These are phyloP conservation scores for Schizopygopsis pylzovi DNA, from an alignment of 2,797 vertebrate genomes.

Conservation along the genomic window DNA sequence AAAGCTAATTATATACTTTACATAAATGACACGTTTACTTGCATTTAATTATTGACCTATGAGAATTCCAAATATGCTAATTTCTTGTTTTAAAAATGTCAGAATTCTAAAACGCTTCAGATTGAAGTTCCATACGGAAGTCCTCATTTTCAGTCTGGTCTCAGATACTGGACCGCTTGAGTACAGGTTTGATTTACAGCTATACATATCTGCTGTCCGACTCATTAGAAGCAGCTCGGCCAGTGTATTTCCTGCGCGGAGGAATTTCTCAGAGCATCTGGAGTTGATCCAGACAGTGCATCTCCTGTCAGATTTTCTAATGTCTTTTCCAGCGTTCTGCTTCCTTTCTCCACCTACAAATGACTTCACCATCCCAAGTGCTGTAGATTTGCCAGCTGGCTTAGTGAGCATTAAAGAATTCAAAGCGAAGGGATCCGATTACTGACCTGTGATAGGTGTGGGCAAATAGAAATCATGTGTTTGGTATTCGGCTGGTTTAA, in stretches of 20 bases:
- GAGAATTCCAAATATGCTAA: neutral
- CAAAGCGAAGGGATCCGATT: slow-evolving; percentile 2
- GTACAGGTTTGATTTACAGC: slow-evolving; percentile 12
- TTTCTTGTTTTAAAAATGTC: neutral
- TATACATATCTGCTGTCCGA: neutral
- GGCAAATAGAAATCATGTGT: neutral
- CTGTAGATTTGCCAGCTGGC: neutral
- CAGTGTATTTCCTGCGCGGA: slow-evolving; percentile 1
- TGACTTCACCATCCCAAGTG: slow-evolving; percentile 4
- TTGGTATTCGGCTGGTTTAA: neutral
- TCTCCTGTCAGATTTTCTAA: slow-evolving; percentile 25
- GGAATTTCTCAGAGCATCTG: slow-evolving; percentile 19
- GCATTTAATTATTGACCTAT: neutral
- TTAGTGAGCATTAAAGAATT: slow-evolving; percentile 11
- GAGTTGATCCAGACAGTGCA: slow-evolving; percentile 6
- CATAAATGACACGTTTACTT: neutral
- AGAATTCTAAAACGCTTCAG: neutral
- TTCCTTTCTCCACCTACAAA: slow-evolving; percentile 9
- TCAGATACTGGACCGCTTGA: neutral
- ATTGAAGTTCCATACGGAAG: neutral
- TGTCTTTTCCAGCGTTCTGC: slow-evolving; percentile 37
- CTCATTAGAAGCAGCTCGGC: neutral
- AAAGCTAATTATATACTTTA: neutral
- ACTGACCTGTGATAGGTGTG: neutral
- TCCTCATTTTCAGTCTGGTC: neutral